Conservation (phyloP, 2,888 invertebrate species). For the Drosophila colorata region DNA sequence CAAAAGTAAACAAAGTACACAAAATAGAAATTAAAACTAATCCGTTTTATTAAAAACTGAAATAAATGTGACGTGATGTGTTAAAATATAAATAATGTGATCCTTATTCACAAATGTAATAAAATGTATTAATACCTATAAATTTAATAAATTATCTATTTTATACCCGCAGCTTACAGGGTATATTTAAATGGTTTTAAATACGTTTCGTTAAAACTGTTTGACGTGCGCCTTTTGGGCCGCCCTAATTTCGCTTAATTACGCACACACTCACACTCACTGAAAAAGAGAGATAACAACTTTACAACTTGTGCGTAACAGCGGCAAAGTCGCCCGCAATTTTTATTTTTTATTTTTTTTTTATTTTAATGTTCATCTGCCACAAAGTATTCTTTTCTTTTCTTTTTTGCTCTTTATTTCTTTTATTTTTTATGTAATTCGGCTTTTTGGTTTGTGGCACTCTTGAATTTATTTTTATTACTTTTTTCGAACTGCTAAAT, state of each 20-base stretch:
- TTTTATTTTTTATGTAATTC: conserved; percentile 65
- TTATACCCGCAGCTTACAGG: conserved; percentile 21
- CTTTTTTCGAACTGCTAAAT: conserved; percentile 48
- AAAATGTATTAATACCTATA: no score
- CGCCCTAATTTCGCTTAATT: conserved; percentile 81
- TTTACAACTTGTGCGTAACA: conserved; percentile 62
- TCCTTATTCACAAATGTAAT: no score
- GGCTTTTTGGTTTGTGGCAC: conserved; percentile 38
- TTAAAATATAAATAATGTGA: no score
- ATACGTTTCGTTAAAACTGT: conserved; percentile 33
- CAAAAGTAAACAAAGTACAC: no score
- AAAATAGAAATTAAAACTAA: no score
- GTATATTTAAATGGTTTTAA: conserved; percentile 17
- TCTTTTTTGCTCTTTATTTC: conserved; percentile 19
- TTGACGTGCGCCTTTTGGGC: conserved; percentile 59
- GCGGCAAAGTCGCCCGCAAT: conserved; percentile 40
- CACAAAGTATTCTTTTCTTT: conserved; percentile 19
- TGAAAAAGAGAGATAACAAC: conserved; percentile 35
- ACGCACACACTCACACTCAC: conserved; percentile 45
- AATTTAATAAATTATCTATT: no score
- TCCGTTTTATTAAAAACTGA: no score
- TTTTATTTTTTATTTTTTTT: conserved; percentile 24
- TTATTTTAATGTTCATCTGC: conserved; percentile 57
- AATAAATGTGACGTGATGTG: no score
- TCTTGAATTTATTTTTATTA: conserved; percentile 47